These are phyloP conservation scores for Clanis bilineata DNA, from an alignment of 2,888 invertebrate genomes.

Conservation along the genomic window DNA sequence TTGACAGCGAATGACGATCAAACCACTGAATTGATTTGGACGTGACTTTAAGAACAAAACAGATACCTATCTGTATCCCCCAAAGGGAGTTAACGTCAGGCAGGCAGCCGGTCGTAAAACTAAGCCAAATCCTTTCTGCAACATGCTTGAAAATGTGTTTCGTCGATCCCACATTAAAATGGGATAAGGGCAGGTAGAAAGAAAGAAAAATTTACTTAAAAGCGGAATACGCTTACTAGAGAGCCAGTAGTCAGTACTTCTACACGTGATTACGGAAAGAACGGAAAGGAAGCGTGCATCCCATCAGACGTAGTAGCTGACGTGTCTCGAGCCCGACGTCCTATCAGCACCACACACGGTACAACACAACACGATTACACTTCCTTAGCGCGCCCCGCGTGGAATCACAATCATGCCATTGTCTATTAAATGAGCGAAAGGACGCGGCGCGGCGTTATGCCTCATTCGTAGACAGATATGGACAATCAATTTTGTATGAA, in stretches of 20 bases:
- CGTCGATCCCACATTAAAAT: too few relatives aligned
- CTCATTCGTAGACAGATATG: slow-evolving; percentile 17
- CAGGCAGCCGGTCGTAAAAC: too few relatives aligned
- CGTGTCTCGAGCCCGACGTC: not conserved
- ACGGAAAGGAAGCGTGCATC: slow-evolving; percentile 8
- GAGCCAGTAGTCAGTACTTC: too few relatives aligned
- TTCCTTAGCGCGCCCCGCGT: slow-evolving; percentile 54
- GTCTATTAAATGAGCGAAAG: slow-evolving; percentile 47
- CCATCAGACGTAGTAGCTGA: slow-evolving; percentile 25
- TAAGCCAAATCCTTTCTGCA: too few relatives aligned
- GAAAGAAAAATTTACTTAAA: too few relatives aligned
- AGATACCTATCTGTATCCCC: not conserved
- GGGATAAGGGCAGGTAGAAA: too few relatives aligned
- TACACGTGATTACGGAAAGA: too few relatives aligned
- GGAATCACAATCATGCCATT: slow-evolving; percentile 71
- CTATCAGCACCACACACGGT: slow-evolving; percentile 9
- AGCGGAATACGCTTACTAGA: too few relatives aligned
- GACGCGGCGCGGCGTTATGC: slow-evolving; percentile 14
- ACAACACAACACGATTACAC: slow-evolving; percentile 49
- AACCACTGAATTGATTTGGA: not conserved
- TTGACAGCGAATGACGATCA: not conserved
- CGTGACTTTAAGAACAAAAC: not conserved
- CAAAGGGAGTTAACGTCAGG: too few relatives aligned
- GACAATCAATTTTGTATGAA: not conserved
- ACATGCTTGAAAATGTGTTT: too few relatives aligned